Evolutionary conservation across 2,888 invertebrate genomes (phyloP), one percentile per base, ranked within the genome.

Genomic region (Sericinus montela): DNA sequence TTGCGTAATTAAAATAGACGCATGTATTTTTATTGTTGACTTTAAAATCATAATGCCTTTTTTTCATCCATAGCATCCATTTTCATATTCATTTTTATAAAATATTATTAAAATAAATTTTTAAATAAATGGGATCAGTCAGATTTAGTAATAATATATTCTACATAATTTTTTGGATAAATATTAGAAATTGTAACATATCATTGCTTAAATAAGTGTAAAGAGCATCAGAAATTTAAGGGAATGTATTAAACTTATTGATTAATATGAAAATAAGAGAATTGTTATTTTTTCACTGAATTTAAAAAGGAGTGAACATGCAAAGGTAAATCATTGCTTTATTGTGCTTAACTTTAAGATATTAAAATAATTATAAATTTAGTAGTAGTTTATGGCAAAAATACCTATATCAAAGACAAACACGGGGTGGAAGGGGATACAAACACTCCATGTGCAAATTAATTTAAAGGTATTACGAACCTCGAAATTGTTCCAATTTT

Each of bases 401-500:
- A 56, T 59, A 58, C 52, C 58, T 62, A 63, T 57, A 60, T 64
- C 67, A 75, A 68, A 79, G 73, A 85, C 82, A 83, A 78, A 75
- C 80, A 85, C 82, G 76, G 72, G 73, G 75, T 72, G 80, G 77
- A 70, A 78, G 73, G 73, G 80, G 75, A 69, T 69, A 84, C 80
- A 85, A 84, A 86, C 84, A 87, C 87, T 83, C 81, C 85, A 85
- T 79, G 86, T 87, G 86, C 87, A 88, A 80, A 83, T 79, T 79
- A 85, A 79, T 79, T 79, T 75, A 78, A 81, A 79, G 77, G 75
- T 82, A 70, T 80, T 89, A 89, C 91, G 90, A 92, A 94, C 94
- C 94, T 94, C 94, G 75, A 93, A 90, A 88, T 93, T 93, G 89
- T 92, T 93, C 94, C 94, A 94, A 89, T 93, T 93, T 90, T 94